Base-by-base conservation (phyloP, 2,797 vertebrate species). In the Ctenopoma kingsleyae region DNA sequence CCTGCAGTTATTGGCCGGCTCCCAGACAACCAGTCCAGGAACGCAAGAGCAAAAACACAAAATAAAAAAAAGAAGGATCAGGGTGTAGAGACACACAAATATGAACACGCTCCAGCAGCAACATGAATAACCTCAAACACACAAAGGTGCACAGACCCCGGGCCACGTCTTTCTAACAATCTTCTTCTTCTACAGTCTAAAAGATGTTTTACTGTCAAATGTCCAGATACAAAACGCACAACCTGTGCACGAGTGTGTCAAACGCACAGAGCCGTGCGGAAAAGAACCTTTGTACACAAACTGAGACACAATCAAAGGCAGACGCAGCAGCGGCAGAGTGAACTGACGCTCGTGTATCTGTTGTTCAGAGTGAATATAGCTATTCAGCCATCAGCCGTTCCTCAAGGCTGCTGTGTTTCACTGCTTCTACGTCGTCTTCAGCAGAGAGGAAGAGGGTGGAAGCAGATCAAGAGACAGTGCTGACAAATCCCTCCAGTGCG, bases 1-100 rank as follows among this genome's bases (percentile, higher is more conserved):
- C 87, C 76, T n/a, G 55, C 64, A 61, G 84, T 47, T 15, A 22
- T 13, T 79, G 78, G 71, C 64, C 0, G 22, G 8, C 19, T 35
- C 30, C 71, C 80, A 81, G 49, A 68, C 51, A 38, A 40, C 58
- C 48, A 53, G 75, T 68, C 19, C 10, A 2, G 12, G 32, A 58
- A 41, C 2, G 32, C n/a, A 10, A 50, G 66, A 43, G 48, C 46
- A 61, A 12, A 47, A 71, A 66, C 53, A 56, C 12, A 1, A 52
- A 47, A 62, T 57, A 1, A 66, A 52, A 68, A 57, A 23, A 30
- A 30, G 22, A 30, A 7, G 44, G 30, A 2, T 3, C 13, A 6
- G 10, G 48, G 53, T 20, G 23, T 61, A 66, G 13, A 23, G 20
- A 48, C 63, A 67, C 22, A 60, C 49, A 47, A 67, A 60, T 55